A percentile compares a stretch with the other conserved stretches of the same genome.
These are phyloP conservation scores for Ichneumoninae sp. DNA, from an alignment of 2,888 invertebrate species.

Conservation along the genomic window DNA sequence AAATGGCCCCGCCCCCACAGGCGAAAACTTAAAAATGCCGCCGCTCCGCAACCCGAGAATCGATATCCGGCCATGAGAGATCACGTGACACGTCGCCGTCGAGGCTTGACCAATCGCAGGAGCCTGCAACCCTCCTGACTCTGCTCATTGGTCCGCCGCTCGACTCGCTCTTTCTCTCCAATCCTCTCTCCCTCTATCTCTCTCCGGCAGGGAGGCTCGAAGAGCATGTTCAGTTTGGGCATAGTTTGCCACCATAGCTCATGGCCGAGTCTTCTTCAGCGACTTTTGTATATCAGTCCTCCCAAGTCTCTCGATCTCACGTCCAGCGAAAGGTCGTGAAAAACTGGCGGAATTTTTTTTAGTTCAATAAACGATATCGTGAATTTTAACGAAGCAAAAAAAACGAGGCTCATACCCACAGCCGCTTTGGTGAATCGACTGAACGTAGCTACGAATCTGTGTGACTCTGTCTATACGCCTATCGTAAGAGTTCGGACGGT, in stretches of 20 bases:
- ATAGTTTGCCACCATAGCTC: constrained; percentile 64
- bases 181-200: background rate
- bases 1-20: constrained; percentile 72
- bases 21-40: constrained; percentile 91
- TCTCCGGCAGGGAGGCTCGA: constrained; percentile 73
- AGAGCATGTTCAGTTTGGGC: constrained; percentile 50
- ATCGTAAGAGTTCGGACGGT: constrained; percentile 42
- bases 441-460: constrained; percentile 40
- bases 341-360: background rate
- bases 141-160: constrained; percentile 29
- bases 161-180: background rate
- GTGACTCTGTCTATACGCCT: constrained; percentile 4
- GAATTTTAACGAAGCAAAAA: background rate
- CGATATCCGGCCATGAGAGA: constrained; percentile 87
- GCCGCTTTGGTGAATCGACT: constrained; percentile 17
- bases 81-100: constrained; percentile 85
- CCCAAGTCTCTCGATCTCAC: background rate
- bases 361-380: background rate
- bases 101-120: constrained; percentile 25
- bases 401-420: background rate
- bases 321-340: background rate
- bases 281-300: constrained; percentile 13
- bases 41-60: constrained; percentile 90
- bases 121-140: background rate
- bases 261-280: constrained; percentile 21